A percentile compares a stretch with the other conserved stretches of the same genome.
Evolutionary conservation across 2,113 vertebrate genomes (phyloP).

Genomic region (Mus spicilegus): DNA sequence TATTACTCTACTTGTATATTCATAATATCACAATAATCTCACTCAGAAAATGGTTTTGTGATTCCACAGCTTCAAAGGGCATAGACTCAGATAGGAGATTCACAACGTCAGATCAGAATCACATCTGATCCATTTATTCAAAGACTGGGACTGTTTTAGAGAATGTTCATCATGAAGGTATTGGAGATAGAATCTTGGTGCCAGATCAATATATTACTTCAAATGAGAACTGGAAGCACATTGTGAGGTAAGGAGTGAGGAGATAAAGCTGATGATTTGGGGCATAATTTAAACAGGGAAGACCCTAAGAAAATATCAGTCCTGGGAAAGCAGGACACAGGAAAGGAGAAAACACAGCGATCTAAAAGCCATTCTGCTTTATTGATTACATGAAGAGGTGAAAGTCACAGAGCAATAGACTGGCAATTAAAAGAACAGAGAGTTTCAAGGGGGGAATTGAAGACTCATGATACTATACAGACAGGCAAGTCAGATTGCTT

Average conservation of each 20-base stretch:
- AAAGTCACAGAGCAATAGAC: not conserved
- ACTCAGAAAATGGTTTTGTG: not conserved
- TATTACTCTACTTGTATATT: not conserved
- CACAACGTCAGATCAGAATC: not conserved
- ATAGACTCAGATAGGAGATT: not conserved
- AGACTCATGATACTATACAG: not conserved
- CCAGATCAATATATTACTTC: not conserved
- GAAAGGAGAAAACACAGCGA: not conserved
- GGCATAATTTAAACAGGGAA: not conserved
- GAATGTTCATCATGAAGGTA: not conserved
- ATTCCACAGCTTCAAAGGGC: not conserved
- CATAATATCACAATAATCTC: not conserved
- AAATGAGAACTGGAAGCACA: not conserved
- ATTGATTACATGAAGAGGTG: not conserved
- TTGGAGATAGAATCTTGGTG: not conserved
- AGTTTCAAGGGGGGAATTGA: not conserved
- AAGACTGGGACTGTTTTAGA: not conserved
- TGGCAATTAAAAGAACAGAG: not conserved
- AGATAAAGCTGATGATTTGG: not conserved
- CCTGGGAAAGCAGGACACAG: not conserved
- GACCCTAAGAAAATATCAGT: not conserved
- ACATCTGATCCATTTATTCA: not conserved
- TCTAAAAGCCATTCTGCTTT: not conserved
- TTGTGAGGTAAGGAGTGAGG: not conserved
- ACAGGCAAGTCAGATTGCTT: not conserved